A percentile compares a stretch with the other conserved stretches of the same genome.
Evolutionary conservation across 2,888 invertebrate genomes (phyloP).

Genomic region (Lutraria lutraria): DNA sequence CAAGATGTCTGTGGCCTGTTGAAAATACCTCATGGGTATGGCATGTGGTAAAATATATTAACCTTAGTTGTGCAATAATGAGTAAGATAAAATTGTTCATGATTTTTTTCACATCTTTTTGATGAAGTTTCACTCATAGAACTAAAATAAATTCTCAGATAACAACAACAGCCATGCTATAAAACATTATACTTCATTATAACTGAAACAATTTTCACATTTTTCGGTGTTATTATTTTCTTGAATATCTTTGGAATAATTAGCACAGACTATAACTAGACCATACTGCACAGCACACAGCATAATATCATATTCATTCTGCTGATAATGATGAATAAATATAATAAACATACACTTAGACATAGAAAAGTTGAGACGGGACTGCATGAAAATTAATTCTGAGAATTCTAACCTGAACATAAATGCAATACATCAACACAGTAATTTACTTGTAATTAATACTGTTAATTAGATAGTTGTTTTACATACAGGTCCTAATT

Average conservation of each 20-base stretch:
- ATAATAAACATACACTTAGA: neutral
- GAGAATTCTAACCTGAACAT: neutral
- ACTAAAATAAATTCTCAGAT: neutral
- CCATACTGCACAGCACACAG: neutral
- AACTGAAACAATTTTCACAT: neutral
- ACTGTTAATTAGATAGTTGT: slow-evolving; percentile 13
- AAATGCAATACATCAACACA: neutral
- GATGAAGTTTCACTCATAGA: neutral
- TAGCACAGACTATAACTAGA: neutral
- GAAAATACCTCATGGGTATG: neutral
- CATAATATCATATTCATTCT: neutral
- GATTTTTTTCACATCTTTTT: neutral
- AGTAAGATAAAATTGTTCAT: neutral
- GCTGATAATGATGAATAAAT: neutral
- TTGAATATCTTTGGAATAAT: neutral
- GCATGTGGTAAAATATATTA: slow-evolving; percentile 39
- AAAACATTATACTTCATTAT: neutral
- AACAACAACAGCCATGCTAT: neutral
- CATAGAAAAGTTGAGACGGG: neutral
- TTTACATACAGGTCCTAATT: slow-evolving; percentile 17
- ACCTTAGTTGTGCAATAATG: neutral
- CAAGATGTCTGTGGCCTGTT: slow-evolving; percentile 21
- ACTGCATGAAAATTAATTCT: neutral
- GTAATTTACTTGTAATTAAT: slow-evolving; percentile 3
- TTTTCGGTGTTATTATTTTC: neutral